A percentile compares a stretch with the other conserved stretches of the same genome.
phyloP scores from a whole-genome alignment of 2,113 vertebrate species.

The Nothobranchius kuhntae region DNA sequence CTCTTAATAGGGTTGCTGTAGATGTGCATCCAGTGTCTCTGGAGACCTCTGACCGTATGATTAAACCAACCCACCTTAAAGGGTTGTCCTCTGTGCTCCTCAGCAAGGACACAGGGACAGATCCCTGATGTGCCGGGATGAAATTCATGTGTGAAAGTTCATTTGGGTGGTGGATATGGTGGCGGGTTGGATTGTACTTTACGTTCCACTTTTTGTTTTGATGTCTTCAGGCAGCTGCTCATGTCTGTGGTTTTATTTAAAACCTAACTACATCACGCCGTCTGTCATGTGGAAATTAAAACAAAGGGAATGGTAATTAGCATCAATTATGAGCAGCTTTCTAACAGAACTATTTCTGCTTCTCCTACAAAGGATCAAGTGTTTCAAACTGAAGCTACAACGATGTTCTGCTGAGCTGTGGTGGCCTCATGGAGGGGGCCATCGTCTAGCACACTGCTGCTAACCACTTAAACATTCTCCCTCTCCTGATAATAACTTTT shows the following conservation, averaged over 20 bases:
- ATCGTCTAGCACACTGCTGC: too few relatives aligned
- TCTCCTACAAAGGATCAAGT: constrained; percentile 25
- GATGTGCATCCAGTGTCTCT: constrained; percentile 19
- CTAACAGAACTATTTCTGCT: constrained; percentile 38
- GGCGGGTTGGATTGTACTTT: constrained; percentile 36
- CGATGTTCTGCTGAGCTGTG: too few relatives aligned
- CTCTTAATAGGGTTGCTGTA: constrained; percentile 2
- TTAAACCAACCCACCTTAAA: constrained; percentile 32
- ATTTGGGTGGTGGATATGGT: constrained; percentile 68
- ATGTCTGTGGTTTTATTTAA: constrained; percentile 50
- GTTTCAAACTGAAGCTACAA: constrained; percentile 24
- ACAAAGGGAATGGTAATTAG: constrained; percentile 54
- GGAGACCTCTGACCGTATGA: constrained; percentile 18
- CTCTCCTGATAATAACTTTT: too few relatives aligned
- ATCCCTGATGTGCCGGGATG: constrained; percentile 51
- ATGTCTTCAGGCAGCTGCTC: constrained; percentile 53
- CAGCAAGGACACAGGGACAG: constrained; percentile 6
- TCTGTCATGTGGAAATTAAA: constrained; percentile 51
- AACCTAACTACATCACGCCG: constrained; percentile 47
- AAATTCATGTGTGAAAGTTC: constrained; percentile 60
- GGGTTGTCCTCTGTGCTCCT: constrained; percentile 10
- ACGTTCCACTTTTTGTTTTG: constrained; percentile 46
- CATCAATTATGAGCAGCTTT: constrained; percentile 39
- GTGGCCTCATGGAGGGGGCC: too few relatives aligned
- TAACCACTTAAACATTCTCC: too few relatives aligned